A percentile compares a stretch with the other conserved stretches of the same genome.
Conservation (phyloP, 2,888 invertebrate genomes). For the Lasioglossum oenotherae region DNA sequence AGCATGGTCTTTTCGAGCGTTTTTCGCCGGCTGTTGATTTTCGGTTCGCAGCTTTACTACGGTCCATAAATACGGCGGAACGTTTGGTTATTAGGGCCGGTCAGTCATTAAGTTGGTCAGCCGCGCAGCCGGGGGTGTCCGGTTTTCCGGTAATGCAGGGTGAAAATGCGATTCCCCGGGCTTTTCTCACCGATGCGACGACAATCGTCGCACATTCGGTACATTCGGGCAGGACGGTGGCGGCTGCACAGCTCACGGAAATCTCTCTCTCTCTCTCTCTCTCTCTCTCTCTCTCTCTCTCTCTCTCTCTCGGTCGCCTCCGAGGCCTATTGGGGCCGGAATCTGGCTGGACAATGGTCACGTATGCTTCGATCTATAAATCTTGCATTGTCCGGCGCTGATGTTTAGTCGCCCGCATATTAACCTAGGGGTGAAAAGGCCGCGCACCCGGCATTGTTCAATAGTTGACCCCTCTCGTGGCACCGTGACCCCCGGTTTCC, state of each 20-base stretch:
- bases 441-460: constrained; percentile 79
- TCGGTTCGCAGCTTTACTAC: constrained; percentile 24
- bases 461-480: constrained; percentile 79
- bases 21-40: not conserved
- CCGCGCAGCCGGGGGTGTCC: constrained; percentile 39
- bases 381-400: constrained; percentile 82
- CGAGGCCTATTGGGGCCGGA: constrained; percentile 21
- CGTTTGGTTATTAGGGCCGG: constrained; percentile 58
- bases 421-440: constrained; percentile 84
- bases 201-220: constrained; percentile 47
- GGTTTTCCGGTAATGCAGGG: constrained; percentile 40
- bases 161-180: constrained; percentile 55
- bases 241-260: constrained; percentile 59
- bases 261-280: constrained; percentile 31
- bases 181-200: constrained; percentile 55
- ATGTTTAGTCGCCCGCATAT: constrained; percentile 84
- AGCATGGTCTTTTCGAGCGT: not conserved
- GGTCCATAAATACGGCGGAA: constrained; percentile 32
- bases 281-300: no score
- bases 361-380: constrained; percentile 81
- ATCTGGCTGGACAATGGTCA: constrained; percentile 75
- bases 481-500: constrained; percentile 78
- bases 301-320: constrained; percentile 21
- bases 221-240: constrained; percentile 51
- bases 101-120: constrained; percentile 59